phyloP scores from a whole-genome alignment of 1,140 invertebrate genomes.

The Drosophila watanabei region DNA sequence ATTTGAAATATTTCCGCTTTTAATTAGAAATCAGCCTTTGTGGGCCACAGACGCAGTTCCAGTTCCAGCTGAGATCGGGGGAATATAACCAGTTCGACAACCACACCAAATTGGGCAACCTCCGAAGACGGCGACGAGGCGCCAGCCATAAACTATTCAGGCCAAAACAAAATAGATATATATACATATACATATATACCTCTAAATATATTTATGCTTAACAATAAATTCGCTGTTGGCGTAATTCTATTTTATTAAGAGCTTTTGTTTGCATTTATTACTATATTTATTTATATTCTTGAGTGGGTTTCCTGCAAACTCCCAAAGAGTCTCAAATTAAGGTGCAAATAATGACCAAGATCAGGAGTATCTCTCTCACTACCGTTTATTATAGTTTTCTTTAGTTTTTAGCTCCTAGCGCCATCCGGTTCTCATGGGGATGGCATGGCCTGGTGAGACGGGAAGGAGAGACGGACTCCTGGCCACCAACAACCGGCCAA shows the following conservation, averaged over 20 bases:
- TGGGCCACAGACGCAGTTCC: constrained; percentile 42
- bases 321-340: no score
- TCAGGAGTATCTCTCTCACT: constrained; percentile 8
- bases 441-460: not conserved
- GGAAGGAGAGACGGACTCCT: no score
- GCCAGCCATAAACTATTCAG: constrained; percentile 78
- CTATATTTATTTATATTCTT: not conserved
- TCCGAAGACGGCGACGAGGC: constrained; percentile 53
- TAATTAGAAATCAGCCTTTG: constrained; percentile 68
- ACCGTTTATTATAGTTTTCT: constrained; percentile 17
- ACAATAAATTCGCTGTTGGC: constrained; percentile 28
- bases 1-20: constrained; percentile 70
- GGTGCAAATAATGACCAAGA: no score
- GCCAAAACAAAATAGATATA: constrained; percentile 53
- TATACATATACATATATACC: not conserved
- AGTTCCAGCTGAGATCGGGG: constrained; percentile 2
- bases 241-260: constrained; percentile 14
- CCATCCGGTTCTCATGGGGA: constrained; percentile 72
- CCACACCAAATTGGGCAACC: constrained; percentile 73
- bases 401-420: constrained; percentile 9
- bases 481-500: constrained; percentile 34
- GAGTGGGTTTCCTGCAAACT: no score
- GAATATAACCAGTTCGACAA: constrained; percentile 62
- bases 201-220: not conserved
- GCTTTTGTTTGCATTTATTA: not conserved